phyloP scores from a whole-genome alignment of 2,888 invertebrate species.

The Dicyrtoma fusca region DNA sequence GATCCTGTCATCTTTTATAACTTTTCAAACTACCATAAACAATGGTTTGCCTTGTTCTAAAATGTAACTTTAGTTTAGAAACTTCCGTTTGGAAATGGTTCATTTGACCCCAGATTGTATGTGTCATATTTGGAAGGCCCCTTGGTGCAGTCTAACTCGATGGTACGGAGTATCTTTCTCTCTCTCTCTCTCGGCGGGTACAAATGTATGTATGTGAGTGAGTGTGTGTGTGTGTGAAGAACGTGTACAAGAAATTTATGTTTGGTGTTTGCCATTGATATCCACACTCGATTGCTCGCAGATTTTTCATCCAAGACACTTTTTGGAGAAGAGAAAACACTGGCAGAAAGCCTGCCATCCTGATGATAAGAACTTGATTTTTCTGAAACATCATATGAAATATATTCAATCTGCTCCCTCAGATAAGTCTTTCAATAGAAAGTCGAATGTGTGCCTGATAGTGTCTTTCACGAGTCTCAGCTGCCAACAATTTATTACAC shows the following conservation, averaged over 20 bases:
- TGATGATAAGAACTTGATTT: constrained; percentile 56
- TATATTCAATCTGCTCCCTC: constrained; percentile 57
- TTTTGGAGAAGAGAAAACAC: constrained; percentile 56
- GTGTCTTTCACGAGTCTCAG: constrained; percentile 54
- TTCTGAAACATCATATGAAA: constrained; percentile 57
- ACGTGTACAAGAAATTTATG: constrained; percentile 56
- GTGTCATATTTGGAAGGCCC: too few relatives aligned
- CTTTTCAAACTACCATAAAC: too few relatives aligned
- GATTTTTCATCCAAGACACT: constrained; percentile 57
- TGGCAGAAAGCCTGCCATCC: constrained; percentile 57
- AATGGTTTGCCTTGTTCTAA: too few relatives aligned
- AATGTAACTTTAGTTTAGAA: too few relatives aligned
- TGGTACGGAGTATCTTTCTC: neutral
- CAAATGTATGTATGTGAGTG: neutral
- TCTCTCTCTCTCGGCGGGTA: neutral
- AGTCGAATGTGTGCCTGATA: constrained; percentile 52
- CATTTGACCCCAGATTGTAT: too few relatives aligned
- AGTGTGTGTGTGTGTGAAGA: constrained; percentile 6
- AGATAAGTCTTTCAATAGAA: constrained; percentile 57
- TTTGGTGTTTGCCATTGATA: constrained; percentile 57
- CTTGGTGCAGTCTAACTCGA: constrained; percentile 1
- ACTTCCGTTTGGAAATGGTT: too few relatives aligned
- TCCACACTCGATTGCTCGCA: constrained; percentile 57
- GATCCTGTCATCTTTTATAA: too few relatives aligned
- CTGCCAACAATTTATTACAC: constrained; percentile 57